Conservation (phyloP, 2,888 invertebrate genomes). For the Hirtodrosophila alboralis region DNA sequence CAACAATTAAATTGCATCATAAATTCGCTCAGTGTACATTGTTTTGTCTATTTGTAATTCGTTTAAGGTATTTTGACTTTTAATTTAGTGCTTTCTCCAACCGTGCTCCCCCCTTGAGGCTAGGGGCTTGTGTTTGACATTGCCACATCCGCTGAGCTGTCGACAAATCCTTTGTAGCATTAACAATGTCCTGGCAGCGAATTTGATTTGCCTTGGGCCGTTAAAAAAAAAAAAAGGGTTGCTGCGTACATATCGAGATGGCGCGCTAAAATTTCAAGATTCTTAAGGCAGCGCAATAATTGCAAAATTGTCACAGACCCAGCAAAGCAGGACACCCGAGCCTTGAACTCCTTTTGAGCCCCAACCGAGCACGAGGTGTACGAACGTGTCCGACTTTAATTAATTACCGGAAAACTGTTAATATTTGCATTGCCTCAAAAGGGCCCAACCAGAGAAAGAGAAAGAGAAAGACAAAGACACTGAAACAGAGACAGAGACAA, state of each 20-base stretch:
- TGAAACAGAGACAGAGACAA: conserved; percentile 19
- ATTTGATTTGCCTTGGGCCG: conserved; percentile 1
- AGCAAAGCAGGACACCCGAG: conserved; percentile 6
- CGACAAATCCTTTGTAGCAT: not conserved
- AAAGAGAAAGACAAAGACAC: too few relatives aligned
- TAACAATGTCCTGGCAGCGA: conserved; percentile 12
- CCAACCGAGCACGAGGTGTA: conserved; percentile 19
- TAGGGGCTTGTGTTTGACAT: not conserved
- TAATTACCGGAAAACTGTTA: conserved; percentile 76
- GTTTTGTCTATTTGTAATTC: conserved; percentile 36
- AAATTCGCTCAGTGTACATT: conserved; percentile 16
- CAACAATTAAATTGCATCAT: too few relatives aligned
- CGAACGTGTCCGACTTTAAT: conserved; percentile 68
- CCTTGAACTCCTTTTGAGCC: conserved; percentile 19
- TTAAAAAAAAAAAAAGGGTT: not conserved
- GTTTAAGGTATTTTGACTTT: conserved; percentile 60
- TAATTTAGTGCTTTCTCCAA: conserved; percentile 39
- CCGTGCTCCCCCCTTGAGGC: not conserved
- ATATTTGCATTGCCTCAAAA: conserved; percentile 70
- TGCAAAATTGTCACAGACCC: not conserved
- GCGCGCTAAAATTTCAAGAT: not conserved
- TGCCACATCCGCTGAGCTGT: conserved; percentile 1
- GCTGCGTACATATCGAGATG: not conserved
- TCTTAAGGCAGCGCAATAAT: not conserved
- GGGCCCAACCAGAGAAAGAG: conserved; percentile 12